Conservation (phyloP, 2,888 invertebrate genomes). For the Cataglyphis livida region DNA sequence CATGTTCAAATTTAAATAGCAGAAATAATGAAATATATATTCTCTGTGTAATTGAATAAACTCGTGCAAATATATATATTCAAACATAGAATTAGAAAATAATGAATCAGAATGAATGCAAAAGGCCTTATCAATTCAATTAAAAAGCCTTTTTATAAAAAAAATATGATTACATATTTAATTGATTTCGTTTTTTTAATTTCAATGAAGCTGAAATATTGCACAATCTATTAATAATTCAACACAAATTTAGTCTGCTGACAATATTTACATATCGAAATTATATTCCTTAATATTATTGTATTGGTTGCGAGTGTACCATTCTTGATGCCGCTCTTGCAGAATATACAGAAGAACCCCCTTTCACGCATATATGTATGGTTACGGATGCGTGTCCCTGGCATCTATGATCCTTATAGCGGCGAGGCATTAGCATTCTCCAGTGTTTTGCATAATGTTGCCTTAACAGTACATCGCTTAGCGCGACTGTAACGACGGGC, state of each 20-base stretch:
- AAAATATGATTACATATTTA: neutral
- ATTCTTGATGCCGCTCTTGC: conserved; percentile 43
- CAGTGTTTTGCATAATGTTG: conserved; percentile 54
- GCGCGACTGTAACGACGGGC: conserved; percentile 56
- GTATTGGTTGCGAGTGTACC: conserved; percentile 50
- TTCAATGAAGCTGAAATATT: neutral
- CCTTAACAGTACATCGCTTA: conserved; percentile 57
- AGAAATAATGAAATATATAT: conserved; percentile 6
- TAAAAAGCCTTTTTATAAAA: neutral
- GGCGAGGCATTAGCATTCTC: conserved; percentile 65
- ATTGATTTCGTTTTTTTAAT: neutral
- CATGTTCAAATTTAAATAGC: neutral
- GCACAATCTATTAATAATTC: neutral
- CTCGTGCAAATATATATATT: conserved; percentile 16
- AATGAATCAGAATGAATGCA: neutral
- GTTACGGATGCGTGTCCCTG: conserved; percentile 67
- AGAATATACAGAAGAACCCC: conserved; percentile 44
- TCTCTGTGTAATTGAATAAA: neutral
- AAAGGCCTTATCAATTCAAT: neutral
- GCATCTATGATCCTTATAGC: conserved; percentile 73
- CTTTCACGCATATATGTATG: conserved; percentile 40
- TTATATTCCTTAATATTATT: conserved; percentile 9
- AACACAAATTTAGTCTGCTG: neutral
- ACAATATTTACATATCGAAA: conserved; percentile 1
- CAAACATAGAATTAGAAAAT: neutral